phyloP scores from a whole-genome alignment of 2,113 vertebrate species.

The Aphelocoma coerulescens region DNA sequence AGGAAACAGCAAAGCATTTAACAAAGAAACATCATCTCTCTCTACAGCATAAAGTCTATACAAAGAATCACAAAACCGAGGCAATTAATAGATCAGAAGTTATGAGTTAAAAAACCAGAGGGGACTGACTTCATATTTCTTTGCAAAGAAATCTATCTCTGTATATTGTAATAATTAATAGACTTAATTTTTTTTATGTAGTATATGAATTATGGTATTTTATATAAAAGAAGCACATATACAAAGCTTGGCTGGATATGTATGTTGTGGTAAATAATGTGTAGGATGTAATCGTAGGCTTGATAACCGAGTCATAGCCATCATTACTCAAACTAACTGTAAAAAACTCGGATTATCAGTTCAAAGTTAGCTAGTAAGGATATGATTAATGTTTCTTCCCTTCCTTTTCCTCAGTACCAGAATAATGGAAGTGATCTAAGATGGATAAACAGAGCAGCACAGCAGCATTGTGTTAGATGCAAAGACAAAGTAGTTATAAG shows the following conservation, averaged over 20 bases:
- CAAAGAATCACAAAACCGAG: slow-evolving; percentile 22
- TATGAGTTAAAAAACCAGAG: not conserved
- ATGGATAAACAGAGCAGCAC: slow-evolving; percentile 10
- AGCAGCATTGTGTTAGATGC: not conserved
- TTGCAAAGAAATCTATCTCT: not conserved
- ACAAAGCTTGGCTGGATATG: not conserved
- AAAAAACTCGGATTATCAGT: not conserved
- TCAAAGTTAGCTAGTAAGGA: slow-evolving; percentile 10
- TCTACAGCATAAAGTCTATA: not conserved
- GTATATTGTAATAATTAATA: not conserved
- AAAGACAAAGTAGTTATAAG: not conserved
- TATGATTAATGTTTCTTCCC: slow-evolving; percentile 45
- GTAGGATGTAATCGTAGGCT: not conserved
- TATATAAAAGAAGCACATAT: not conserved
- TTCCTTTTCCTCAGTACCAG: slow-evolving; percentile 33
- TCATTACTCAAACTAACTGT: not conserved
- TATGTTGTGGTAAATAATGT: not conserved
- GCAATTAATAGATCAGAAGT: not conserved
- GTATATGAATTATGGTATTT: not conserved
- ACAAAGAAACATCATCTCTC: slow-evolving; percentile 49
- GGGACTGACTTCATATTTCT: not conserved
- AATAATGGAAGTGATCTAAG: slow-evolving; percentile 10
- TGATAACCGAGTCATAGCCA: not conserved
- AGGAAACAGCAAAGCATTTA: slow-evolving; percentile 58
- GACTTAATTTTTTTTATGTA: not conserved